Evolutionary conservation across 2,113 vertebrate genomes (phyloP), one percentile per base, ranked within the genome.

Genomic region (Oreotragus oreotragus): DNA sequence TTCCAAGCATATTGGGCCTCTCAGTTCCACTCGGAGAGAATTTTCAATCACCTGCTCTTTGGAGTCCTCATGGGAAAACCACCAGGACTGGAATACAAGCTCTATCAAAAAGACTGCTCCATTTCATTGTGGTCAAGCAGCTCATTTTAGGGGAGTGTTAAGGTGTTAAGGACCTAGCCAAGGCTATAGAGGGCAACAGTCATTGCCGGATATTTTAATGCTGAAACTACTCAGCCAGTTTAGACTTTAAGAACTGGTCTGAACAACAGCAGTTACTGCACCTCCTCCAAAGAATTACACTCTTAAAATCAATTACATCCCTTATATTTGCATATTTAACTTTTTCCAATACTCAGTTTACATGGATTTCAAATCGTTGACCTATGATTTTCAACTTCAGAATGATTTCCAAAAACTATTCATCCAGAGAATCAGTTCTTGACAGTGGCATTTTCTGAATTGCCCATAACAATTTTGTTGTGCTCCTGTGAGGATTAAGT

Each of bases 381-480:
- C 49, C 43, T 92, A 39, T 64, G 66, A 97, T 89, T 91, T 85
- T 86, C 53, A 60, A 55, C 36, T 93, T 83, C 85, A 85, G 89
- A 89, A 39, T 93, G 11, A 89, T 84, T 36, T 51, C 55, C 55
- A 81, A 45, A 86, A 95, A 85, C 70, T 86, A 79, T 76, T 89
- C 17, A 53, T 23, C 57, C 2, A 25, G 53, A 13, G 6, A 76
- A 89, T 88, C n/a, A 62, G 45, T 84, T 23, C 39, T 57, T 89
- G 21, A 30, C 14, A 60, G 23, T 91, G 30, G 55, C 77, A 73
- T 84, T 53, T 88, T 85, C 87, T 43, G 30, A n/a, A 53, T 73
- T 88, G 12, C 62, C 51, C 8, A 55, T 36, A 93, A 96, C 12
- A 90, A 79, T 62, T 27, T 92, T 23, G 62, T 9, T 57, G 21